Evolutionary conservation across 2,888 invertebrate species (phyloP).

Genomic region (Argyresthia albistria): DNA sequence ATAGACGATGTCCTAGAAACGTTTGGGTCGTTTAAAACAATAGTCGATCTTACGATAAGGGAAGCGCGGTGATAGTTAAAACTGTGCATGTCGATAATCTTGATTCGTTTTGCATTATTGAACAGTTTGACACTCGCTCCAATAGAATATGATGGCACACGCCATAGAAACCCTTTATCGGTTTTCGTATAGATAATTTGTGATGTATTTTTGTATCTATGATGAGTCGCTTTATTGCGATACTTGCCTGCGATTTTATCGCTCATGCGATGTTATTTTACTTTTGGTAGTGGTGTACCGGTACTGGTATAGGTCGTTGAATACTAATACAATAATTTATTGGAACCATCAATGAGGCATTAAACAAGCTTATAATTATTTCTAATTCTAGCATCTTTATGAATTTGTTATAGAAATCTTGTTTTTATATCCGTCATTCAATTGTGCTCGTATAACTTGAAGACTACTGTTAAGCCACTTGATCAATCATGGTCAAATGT

Average conservation of each 20-base stretch:
- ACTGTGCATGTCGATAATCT: slow-evolving; percentile 65
- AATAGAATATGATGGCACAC: slow-evolving; percentile 56
- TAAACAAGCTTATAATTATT: not conserved
- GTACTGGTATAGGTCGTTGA: not conserved
- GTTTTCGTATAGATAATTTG: slow-evolving; percentile 46
- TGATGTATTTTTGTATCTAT: slow-evolving; percentile 39
- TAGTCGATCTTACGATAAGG: slow-evolving; percentile 55
- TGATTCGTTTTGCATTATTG: slow-evolving; percentile 55
- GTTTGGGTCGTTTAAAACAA: slow-evolving; percentile 48
- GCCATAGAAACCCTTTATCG: slow-evolving; percentile 45
- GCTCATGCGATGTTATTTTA: not conserved
- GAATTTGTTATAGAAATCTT: too few species aligned
- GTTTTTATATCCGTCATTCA: too few species aligned
- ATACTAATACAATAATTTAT: not conserved
- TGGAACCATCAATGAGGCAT: not conserved
- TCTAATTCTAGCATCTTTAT: too few species aligned
- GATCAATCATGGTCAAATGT: too few species aligned
- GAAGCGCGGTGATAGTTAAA: slow-evolving; percentile 39
- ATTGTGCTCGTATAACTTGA: too few species aligned
- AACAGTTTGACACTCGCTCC: slow-evolving; percentile 40
- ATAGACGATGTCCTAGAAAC: slow-evolving; percentile 37
- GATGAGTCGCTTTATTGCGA: slow-evolving; percentile 37
- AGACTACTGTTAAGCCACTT: too few species aligned
- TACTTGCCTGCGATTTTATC: slow-evolving; percentile 30
- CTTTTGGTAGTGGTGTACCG: too few species aligned